Evolutionary conservation across 2,113 vertebrate genomes (phyloP), one percentile per base, ranked within the genome.

Genomic region (Dasyurus viverrinus): DNA sequence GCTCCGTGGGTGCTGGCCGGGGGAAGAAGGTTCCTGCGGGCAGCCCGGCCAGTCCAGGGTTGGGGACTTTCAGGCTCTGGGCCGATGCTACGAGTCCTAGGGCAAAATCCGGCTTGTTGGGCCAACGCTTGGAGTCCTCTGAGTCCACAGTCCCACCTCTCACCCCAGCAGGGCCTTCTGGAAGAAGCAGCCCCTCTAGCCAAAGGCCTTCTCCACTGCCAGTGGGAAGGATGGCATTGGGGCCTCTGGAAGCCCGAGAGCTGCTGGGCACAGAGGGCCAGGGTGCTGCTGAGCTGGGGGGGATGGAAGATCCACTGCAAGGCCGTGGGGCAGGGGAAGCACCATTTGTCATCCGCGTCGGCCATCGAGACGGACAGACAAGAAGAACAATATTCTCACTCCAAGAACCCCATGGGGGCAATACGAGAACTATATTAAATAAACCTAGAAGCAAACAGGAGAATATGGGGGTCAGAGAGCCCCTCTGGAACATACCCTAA

Each of bases 381-480:
- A 98, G 98, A 97, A 98, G 97, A 97, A 98, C 97, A 97, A 98
- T 97, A 98, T 98, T 97, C 97, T 98, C 98, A 98, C 98, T 98
- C 98, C 98, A 97, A 98, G 97, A 98, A 98, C 99, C 99, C 99
- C 99, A 99, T 99, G 98, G 99, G 99, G 99, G 99, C 98, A 95
- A 99, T 99, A 99, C 98, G 98, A 98, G 97, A 98, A 98, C 98
- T 98, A 97, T 97, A 97, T 99, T 99, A 98, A 99, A 98, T 98
- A 98, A 99, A 98, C 98, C 99, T 99, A 97, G 24, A 97, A 98
- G 84, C 95, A 97, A 98, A 97, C 95, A 98, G 98, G 14, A 57
- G 97, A 93, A 92, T n/a, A 54, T 0, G 0, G 46, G 2, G 25
- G 90, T 97, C 90, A 97, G 91, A 90, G 53, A 52, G 30, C 27